Base-by-base conservation (phyloP, 2,113 vertebrate species). In the Lethenteron reissneri region DNA sequence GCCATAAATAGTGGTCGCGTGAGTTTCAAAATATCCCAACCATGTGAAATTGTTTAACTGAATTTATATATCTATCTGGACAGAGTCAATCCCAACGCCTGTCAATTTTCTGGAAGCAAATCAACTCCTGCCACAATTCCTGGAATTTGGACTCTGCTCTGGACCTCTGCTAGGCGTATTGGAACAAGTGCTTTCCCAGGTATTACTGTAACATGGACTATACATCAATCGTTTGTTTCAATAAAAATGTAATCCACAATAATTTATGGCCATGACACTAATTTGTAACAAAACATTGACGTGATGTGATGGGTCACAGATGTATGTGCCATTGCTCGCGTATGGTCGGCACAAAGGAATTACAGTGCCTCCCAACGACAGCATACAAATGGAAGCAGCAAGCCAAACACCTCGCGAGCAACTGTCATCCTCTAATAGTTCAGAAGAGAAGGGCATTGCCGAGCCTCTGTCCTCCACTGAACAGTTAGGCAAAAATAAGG, bases 81-180 rank as follows among this genome's bases (percentile, higher is more conserved):
- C 17, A 96, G 90, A 89, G 75, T 74, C 79, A 0, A 74, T 92
- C 72, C 4, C 70, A 19, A 80, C 88, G 64, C 87, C 86, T 8
- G 71, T 70, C 1, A 82, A 89, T 74, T 81, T 88, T 76, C 77
- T 73, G 3, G 89, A 97, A 72, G 85, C 90, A 1, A 76, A 80
- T 74, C 75, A 83, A 14, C 12, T 82, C 58, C 84, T 95, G 83
- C 82, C 87, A 0, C 74, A 75, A 74, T 75, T 82, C 0, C 75
- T 97, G 77, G 81, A 88, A 75, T 81, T 81, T 10, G 87, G 87
- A 2, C 5, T 85, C 25, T 57, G 87, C 19, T 82, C 78, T 11
- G 78, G 79, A 2, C 58, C 81, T 0, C 25, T 80, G 6, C 79
- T 88, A 13, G 11, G 14, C 60, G 79, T 82, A 74, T 78, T 89